Evolutionary conservation across 2,888 invertebrate genomes (phyloP), one percentile per base, ranked within the genome.

Genomic region (Poecilus cupreus): DNA sequence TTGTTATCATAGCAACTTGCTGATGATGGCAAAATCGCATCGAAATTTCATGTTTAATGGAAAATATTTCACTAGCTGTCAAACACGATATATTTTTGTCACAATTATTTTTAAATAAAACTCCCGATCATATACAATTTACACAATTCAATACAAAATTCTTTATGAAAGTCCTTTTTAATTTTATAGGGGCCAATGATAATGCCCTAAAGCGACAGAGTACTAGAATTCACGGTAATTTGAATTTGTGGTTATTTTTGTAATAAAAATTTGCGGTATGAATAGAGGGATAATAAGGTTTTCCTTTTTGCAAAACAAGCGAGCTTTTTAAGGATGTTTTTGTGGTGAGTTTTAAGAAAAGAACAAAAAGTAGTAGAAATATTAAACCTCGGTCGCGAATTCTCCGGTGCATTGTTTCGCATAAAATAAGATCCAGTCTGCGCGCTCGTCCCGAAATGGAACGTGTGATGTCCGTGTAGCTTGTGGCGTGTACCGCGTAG

Each of bases 331-430:
- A 8, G 16, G 51, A 18, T 51, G 51, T 51, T 51, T 51, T 51
- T 51, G 51, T 6, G 51, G 51, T 51, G 51, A 51, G 51, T 18
- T 51, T 51, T 18, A 51, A 24, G 60, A 70, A 43, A 43, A 70
- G 70, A 70, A 26, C 13, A 75, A 75, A 75, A 75, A 46, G 16
- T 20, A 18, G 22, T 43, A 10, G 51, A 26, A 74, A 51, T 49
- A 75, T 75, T 43, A 75, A 49, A 49, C 49, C 26, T 18, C 43
- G 49, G 20, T 75, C 39, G 76, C 76, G 39, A 57, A 76, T 76
- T 76, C 76, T 18, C 57, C 18, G 5, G 37, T 54, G 54, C 76
- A 76, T 76, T 76, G 76, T 76, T 76, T 76, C 76, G 76, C 57
- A 76, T 76, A 18, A 76, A 76, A 76, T 49, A 76, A 39, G 39